These are phyloP conservation scores for Saturnia pavonia DNA, from an alignment of 2,888 invertebrate genomes.

Conservation along the genomic window DNA sequence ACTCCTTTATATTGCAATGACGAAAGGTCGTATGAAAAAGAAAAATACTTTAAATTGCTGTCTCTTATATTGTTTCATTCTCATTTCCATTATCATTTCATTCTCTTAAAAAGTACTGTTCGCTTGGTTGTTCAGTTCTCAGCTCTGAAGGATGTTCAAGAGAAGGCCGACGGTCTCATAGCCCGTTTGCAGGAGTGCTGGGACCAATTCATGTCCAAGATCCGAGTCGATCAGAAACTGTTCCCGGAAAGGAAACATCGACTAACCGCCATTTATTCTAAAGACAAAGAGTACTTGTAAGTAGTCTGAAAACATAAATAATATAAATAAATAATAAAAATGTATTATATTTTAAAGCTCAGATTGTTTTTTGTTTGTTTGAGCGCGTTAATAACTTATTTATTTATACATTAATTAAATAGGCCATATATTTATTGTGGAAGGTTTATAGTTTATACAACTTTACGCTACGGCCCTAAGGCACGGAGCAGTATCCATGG, in stretches of 20 bases:
- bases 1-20: not conserved
- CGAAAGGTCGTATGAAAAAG: not conserved
- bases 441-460: no score
- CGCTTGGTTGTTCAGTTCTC: conserved; percentile 73
- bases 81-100: not conserved
- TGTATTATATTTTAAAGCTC: no score
- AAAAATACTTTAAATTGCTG: no score
- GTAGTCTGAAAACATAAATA: no score
- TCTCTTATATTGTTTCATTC: no score
- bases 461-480: no score
- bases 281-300: conserved; percentile 96
- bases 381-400: no score
- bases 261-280: conserved; percentile 93
- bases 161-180: conserved; percentile 82
- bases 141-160: conserved; percentile 83
- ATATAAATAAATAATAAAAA: no score
- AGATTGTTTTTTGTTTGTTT: no score
- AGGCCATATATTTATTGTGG: no score
- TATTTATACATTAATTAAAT: no score
- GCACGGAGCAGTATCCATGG: no score
- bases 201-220: conserved; percentile 79
- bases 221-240: conserved; percentile 85
- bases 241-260: conserved; percentile 90
- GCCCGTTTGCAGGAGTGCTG: conserved; percentile 81
- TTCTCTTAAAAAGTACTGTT: conserved; percentile 5